These are phyloP conservation scores for Morinoia aosen DNA, from an alignment of 2,888 invertebrate genomes.

Conservation along the genomic window DNA sequence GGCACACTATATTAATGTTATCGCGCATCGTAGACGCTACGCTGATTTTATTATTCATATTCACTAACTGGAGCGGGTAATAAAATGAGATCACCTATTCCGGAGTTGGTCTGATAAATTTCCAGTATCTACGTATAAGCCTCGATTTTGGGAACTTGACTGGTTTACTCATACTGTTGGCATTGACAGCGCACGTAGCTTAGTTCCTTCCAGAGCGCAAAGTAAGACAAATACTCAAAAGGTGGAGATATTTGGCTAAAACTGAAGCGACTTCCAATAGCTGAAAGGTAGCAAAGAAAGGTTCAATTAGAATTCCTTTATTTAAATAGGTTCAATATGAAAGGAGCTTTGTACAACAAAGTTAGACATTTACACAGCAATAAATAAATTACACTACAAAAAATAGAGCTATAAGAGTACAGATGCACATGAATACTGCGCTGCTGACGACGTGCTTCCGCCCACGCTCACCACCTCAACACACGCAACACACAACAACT, in stretches of 20 bases:
- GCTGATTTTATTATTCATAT: too few relatives aligned
- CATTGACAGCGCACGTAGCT: neutral
- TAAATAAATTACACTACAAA: slow-evolving; percentile 55
- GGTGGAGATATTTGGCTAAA: neutral
- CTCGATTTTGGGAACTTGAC: neutral
- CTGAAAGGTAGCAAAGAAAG: neutral
- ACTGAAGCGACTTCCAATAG: neutral
- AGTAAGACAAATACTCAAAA: neutral
- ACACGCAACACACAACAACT: neutral
- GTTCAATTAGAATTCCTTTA: slow-evolving; percentile 38
- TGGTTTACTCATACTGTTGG: neutral
- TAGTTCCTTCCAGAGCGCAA: neutral
- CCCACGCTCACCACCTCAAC: neutral
- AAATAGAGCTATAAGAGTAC: slow-evolving; percentile 54
- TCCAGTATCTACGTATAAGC: too few relatives aligned
- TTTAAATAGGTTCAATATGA: slow-evolving; percentile 50
- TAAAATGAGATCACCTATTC: too few relatives aligned
- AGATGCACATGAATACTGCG: slow-evolving; percentile 16
- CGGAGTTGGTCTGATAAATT: too few relatives aligned
- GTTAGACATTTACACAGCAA: slow-evolving; percentile 52
- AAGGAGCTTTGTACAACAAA: slow-evolving; percentile 50
- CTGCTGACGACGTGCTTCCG: neutral
- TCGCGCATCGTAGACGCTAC: too few relatives aligned
- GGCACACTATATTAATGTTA: too few relatives aligned
- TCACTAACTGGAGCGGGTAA: too few relatives aligned